Evolutionary conservation across 92 coral and sea anemone species (phyloP), one percentile per base, ranked within the genome.

Genomic region (Paramuricea clavata): DNA sequence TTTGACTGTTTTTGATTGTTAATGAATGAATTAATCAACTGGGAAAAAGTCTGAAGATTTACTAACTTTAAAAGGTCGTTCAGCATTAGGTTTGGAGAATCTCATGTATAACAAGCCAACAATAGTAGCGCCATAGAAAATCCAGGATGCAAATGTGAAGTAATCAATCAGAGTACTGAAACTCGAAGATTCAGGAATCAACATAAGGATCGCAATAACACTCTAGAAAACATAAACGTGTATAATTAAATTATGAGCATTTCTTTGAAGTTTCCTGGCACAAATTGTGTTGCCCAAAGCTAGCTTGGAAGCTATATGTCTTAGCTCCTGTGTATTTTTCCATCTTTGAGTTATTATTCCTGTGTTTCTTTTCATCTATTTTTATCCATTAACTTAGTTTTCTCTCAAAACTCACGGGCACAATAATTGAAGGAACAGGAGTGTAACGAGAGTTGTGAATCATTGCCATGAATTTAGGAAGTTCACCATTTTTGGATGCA

Each of bases 81-180:
- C 78, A 82, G 82, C 39, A 44, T 94, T 88, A 16, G 92, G 93
- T 70, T 87, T 85, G 78, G 81, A 87, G 75, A 69, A 92, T 17
- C 98, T 95, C 60, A 95, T 92, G 93, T 94, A 94, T 61, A 95
- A 47, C 32, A 95, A 87, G 10, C 95, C 92, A 34, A 89, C 27
- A 16, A 95, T 89, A 0, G 98, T 95, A 31, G 89, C 68, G 25
- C 98, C 98, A 68, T 95, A 95, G 80, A 94, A 94, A 30, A 93
- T 81, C 98, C 98, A 95, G 25, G 98, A 95, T 9, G 98, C 98
- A 56, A 95, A 95, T 80, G 95, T 95, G 92, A 95, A 95, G 85
- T 94, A 95, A 70, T 94, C 95, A 78, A 95, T 87, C 33, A 95
- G 93, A 16, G 98, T 91, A 59, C 92, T 93, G 75, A 95, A 94